phyloP scores from a whole-genome alignment of 2,888 invertebrate genomes.

The Dermolepida albohirtum region DNA sequence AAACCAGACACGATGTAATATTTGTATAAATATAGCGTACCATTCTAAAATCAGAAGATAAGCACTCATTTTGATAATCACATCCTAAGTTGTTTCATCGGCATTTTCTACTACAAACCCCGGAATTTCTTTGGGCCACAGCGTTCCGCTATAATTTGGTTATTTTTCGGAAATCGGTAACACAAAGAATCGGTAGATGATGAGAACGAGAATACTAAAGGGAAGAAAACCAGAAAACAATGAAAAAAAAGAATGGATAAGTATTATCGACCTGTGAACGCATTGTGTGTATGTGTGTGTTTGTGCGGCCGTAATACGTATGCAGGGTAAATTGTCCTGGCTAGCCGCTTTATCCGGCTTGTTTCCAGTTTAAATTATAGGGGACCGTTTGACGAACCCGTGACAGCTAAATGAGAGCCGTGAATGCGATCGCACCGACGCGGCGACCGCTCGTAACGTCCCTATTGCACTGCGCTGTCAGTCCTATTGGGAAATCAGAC shows the following conservation, averaged over 20 bases:
- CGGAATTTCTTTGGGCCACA: no score
- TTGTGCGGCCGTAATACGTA: slow-evolving; percentile 58
- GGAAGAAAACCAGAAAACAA: background rate
- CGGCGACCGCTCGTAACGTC: background rate
- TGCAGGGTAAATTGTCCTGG: slow-evolving; percentile 59
- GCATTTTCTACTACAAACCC: no score
- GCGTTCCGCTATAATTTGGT: no score
- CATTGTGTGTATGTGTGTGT: slow-evolving; percentile 50
- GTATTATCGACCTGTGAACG: no score
- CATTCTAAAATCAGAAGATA: no score
- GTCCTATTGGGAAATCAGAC: slow-evolving; percentile 53
- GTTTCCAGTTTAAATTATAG: slow-evolving; percentile 62
- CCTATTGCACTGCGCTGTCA: slow-evolving; percentile 44
- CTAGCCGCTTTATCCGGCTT: slow-evolving; percentile 54
- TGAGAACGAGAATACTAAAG: background rate
- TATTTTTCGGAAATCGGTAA: no score
- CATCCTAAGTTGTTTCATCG: no score
- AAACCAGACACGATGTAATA: no score
- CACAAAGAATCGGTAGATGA: background rate
- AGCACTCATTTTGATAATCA: no score
- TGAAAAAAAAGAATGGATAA: background rate
- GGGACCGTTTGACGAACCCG: slow-evolving; percentile 61
- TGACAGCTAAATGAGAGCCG: slow-evolving; percentile 62
- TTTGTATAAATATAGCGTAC: no score
- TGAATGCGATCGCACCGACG: slow-evolving; percentile 48